Conservation (phyloP, 1,140 invertebrate genomes). For the Nasonia vitripennis region DNA sequence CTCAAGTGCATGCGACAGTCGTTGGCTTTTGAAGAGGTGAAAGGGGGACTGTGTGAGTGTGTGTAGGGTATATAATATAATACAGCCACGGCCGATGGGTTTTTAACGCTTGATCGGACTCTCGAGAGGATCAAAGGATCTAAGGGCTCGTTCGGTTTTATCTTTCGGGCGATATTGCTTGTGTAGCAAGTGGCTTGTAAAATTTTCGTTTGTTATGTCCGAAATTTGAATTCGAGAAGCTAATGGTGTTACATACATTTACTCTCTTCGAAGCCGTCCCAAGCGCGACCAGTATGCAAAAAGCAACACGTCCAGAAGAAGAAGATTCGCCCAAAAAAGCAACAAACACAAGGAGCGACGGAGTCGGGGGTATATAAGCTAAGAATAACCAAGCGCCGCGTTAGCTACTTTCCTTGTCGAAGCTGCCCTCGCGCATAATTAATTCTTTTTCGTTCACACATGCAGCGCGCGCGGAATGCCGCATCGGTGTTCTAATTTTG, state of each 20-base stretch:
- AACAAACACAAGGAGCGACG: not conserved
- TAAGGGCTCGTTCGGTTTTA: not conserved
- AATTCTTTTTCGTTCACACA: conserved; percentile 22
- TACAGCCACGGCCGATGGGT: not conserved
- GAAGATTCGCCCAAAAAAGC: not conserved
- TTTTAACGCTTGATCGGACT: not conserved
- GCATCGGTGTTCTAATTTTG: conserved; percentile 29
- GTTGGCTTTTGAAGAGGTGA: not conserved
- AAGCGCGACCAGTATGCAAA: no score
- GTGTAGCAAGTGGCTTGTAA: not conserved
- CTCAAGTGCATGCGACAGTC: not conserved
- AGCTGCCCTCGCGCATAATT: conserved; percentile 18
- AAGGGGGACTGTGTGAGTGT: no score
- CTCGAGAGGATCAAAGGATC: not conserved
- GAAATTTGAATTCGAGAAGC: not conserved
- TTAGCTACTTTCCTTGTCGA: conserved; percentile 19
- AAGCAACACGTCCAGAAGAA: not conserved
- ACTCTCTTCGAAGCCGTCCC: no score
- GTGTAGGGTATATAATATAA: not conserved
- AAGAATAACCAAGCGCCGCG: conserved; percentile 13
- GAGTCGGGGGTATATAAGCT: not conserved
- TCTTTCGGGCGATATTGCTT: no score
- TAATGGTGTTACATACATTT: no score
- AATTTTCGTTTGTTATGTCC: not conserved
- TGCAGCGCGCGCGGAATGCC: not conserved